phyloP scores from a whole-genome alignment of 2,113 vertebrate species.

The Caracal caracal region DNA sequence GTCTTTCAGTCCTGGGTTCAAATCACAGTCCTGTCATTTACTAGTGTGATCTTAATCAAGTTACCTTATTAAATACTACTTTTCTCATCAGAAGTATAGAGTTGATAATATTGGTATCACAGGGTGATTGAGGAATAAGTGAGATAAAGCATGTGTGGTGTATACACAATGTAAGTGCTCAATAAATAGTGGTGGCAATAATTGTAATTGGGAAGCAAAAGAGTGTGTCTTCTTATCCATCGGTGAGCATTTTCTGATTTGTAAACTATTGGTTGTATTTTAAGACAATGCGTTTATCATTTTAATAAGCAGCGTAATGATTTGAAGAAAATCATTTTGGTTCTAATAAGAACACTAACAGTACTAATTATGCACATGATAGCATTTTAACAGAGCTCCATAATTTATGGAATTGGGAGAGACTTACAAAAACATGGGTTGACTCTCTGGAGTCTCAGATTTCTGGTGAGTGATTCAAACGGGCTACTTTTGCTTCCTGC shows the following conservation, averaged over 20 bases:
- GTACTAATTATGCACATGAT: conserved; percentile 72
- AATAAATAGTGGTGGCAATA: not conserved
- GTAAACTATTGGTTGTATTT: conserved; percentile 50
- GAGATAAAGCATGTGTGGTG: not conserved
- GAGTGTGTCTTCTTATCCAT: not conserved
- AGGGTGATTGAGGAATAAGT: not conserved
- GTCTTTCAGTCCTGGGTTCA: not conserved
- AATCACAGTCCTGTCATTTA: not conserved
- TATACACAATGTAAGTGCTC: not conserved
- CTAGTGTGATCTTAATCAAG: not conserved
- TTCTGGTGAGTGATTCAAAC: conserved; percentile 61
- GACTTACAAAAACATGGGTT: conserved; percentile 77
- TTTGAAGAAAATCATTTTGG: conserved; percentile 76
- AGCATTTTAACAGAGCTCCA: conserved; percentile 69
- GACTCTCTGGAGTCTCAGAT: conserved; percentile 63
- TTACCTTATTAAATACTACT: not conserved
- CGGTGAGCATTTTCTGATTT: conserved; percentile 40
- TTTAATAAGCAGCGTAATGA: conserved; percentile 71
- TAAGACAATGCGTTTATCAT: conserved; percentile 67
- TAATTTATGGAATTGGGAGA: conserved; percentile 76
- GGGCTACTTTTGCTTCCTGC: conserved; percentile 62
- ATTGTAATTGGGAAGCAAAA: not conserved
- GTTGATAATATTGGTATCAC: not conserved
- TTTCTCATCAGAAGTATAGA: not conserved
- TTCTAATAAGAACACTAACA: conserved; percentile 77